Evolutionary conservation across 2,113 vertebrate genomes (phyloP).

Genomic region (Aptenodytes forsteri): DNA sequence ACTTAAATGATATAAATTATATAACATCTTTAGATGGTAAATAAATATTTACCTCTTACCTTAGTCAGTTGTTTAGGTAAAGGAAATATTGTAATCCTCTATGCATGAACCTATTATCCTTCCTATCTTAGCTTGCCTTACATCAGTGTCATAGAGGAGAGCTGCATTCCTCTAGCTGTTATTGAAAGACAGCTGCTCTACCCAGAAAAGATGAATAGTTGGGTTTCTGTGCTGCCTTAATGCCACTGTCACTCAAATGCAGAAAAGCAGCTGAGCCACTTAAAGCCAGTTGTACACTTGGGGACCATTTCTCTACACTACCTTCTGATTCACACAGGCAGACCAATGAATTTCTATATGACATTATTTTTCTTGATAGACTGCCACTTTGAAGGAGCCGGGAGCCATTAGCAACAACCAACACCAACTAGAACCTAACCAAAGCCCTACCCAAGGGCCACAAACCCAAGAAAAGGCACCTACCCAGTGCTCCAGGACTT

Average conservation of each 20-base stretch:
- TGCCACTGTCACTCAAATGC: constrained; percentile 65
- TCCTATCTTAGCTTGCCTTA: constrained; percentile 43
- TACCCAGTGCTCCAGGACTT: background rate
- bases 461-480: background rate
- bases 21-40: background rate
- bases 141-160: constrained; percentile 48
- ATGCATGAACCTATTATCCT: constrained; percentile 32
- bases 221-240: constrained; percentile 62
- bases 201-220: constrained; percentile 53
- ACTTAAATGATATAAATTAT: background rate
- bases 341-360: background rate
- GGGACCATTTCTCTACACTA: constrained; percentile 27
- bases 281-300: constrained; percentile 28
- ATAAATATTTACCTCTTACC: constrained; percentile 61
- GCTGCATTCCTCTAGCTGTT: constrained; percentile 51
- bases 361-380: background rate
- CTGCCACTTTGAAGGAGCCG: background rate
- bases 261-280: constrained; percentile 62
- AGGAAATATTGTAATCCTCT: constrained; percentile 42
- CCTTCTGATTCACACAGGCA: constrained; percentile 28
- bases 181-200: constrained; percentile 62
- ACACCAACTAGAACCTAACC: background rate
- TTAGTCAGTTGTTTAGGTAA: constrained; percentile 44
- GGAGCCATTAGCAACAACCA: background rate
- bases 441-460: background rate